A percentile compares a stretch with the other conserved stretches of the same genome.
Evolutionary conservation across 2,113 vertebrate species (phyloP).

Genomic region (Seriola aureovittata): DNA sequence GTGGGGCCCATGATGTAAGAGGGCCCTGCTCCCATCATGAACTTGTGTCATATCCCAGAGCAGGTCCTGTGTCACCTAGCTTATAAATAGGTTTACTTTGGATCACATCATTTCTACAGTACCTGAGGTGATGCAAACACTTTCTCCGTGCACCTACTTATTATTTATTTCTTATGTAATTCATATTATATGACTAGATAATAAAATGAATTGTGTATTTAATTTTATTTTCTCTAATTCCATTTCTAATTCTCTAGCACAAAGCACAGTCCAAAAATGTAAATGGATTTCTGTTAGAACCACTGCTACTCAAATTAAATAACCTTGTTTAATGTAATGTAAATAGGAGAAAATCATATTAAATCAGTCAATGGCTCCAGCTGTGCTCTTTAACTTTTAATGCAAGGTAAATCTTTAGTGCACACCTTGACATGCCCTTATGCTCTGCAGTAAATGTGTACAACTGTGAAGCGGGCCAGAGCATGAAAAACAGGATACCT

Average conservation of each 20-base stretch:
- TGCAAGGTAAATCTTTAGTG: conserved; percentile 4
- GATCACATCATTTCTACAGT: neutral
- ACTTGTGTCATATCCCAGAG: neutral
- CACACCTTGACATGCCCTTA: neutral
- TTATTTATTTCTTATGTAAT: neutral
- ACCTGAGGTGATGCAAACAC: neutral
- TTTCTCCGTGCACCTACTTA: neutral
- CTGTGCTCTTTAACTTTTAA: neutral
- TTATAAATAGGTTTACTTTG: neutral
- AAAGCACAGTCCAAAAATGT: conserved; percentile 11
- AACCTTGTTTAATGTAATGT: neutral
- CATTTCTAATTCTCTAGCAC: neutral
- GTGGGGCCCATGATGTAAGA: too few species aligned
- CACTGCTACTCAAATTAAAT: neutral
- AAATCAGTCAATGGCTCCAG: neutral
- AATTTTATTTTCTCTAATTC: neutral
- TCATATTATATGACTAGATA: neutral
- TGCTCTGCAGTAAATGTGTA: conserved; percentile 3
- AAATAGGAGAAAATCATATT: neutral
- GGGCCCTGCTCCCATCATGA: neutral
- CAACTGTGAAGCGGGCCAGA: neutral
- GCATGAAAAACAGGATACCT: neutral
- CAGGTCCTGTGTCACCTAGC: too few species aligned
- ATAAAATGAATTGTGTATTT: neutral
- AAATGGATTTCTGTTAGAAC: conserved; percentile 12